phyloP scores from a whole-genome alignment of 2,888 invertebrate genomes.

The Koerneria pararmatus region DNA sequence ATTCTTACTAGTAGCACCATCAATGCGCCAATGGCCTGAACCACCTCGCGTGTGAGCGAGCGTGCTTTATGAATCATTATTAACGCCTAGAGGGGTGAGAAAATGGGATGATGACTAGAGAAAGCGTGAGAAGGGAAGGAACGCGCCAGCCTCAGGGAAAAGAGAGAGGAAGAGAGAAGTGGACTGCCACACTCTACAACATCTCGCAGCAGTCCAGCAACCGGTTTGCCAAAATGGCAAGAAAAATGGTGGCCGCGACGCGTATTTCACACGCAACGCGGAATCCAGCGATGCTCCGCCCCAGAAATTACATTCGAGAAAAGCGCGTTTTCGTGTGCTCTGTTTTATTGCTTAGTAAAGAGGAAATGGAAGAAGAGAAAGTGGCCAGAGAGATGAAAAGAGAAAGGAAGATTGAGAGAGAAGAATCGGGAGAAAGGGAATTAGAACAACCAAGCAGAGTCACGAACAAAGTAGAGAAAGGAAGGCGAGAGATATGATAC shows the following conservation, averaged over 20 bases:
- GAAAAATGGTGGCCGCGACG: not conserved
- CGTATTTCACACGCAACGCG: not conserved
- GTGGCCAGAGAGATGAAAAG: slow-evolving; percentile 4
- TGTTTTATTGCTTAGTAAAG: too few species aligned
- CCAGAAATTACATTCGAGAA: too few species aligned
- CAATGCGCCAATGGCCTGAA: not conserved
- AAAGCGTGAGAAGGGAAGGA: not conserved
- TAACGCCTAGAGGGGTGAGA: not conserved
- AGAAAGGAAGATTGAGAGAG: not conserved
- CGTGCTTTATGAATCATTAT: too few species aligned
- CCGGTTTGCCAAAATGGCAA: not conserved
- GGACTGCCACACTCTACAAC: not conserved
- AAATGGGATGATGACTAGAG: not conserved
- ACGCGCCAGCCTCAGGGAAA: slow-evolving; percentile 5
- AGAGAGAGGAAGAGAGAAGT: not conserved
- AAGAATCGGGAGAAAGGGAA: not conserved
- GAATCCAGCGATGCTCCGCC: not conserved
- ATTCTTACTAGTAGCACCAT: not conserved
- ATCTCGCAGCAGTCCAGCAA: not conserved
- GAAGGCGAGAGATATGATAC: not conserved
- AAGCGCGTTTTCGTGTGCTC: too few species aligned
- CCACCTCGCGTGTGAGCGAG: not conserved
- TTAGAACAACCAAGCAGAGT: not conserved
- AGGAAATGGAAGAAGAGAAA: not conserved
- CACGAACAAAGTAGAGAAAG: not conserved